Evolutionary conservation across 2,797 vertebrate species (phyloP), one percentile per base, ranked within the genome.

Genomic region (Xerus rutilus): DNA sequence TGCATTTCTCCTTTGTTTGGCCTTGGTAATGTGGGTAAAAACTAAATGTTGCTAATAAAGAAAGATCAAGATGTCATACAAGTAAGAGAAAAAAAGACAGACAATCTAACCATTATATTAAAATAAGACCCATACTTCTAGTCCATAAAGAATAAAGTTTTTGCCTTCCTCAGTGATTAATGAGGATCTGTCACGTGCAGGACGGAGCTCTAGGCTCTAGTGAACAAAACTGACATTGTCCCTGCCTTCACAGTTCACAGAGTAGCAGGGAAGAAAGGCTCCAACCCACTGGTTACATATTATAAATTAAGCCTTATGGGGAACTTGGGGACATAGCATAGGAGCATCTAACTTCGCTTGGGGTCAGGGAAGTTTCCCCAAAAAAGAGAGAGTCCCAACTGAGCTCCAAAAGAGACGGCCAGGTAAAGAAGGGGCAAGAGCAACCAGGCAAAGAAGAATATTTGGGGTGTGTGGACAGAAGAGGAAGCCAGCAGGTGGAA

Each of bases 11-110:
- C 67, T 81, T 86, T 81, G 32, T 93, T 93, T 94, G 82, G 47
- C 67, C 84, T 94, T 97, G 85, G 81, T 83, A 52, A 54, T 92
- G 52, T 90, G 25, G 7, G 17, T 88, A 92, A 94, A 96, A 94
- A 76, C 32, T n/a, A 69, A 94, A 85, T 47, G 17, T 81, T 70
- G 43, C 32, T 96, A 77, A 87, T 95, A 84, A 90, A 93, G 83
- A 89, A 97, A 94, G 70, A 89, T 21, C 72, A 83, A 54, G 87
- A 52, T 95, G 25, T 94, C 76, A 81, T 1, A 89, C 47, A 93
- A 93, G 45, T 28, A 88, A 67, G 32, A 14, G 20, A 14, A 17
- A 9, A 83, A 74, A 54, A 62, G 47, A 77, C 54, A n/a, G 30
- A 39, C n/a, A 54, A 81, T 77, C 32, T 64, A 91, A 95, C 94